A percentile compares a stretch with the other conserved stretches of the same genome.
These are phyloP conservation scores for Machaerirhynchus nigripectus DNA, from an alignment of 2,113 vertebrate genomes.

Conservation along the genomic window DNA sequence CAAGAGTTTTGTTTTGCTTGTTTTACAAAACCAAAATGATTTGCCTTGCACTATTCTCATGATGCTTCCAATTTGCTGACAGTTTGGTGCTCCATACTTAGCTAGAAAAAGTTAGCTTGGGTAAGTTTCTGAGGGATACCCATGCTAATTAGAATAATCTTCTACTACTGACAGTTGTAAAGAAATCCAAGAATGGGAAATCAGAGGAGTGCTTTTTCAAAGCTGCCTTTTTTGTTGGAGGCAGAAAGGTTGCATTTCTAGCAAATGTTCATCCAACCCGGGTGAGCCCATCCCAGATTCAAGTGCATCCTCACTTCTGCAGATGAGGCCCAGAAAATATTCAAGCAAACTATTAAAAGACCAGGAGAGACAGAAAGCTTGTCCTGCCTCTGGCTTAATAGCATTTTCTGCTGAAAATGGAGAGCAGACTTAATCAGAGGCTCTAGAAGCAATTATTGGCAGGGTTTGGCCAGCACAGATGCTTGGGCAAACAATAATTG, in stretches of 20 bases:
- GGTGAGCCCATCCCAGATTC: slow-evolving; percentile 50
- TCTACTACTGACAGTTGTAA: background rate
- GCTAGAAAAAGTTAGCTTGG: slow-evolving; percentile 51
- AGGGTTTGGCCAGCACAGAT: slow-evolving; percentile 74
- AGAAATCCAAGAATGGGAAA: background rate
- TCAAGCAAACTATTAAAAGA: slow-evolving; percentile 46
- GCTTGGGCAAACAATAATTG: slow-evolving; percentile 88
- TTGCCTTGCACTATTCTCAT: background rate
- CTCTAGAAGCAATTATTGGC: slow-evolving; percentile 80
- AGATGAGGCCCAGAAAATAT: slow-evolving; percentile 12
- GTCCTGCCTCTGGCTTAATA: slow-evolving; percentile 65
- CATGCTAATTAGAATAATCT: slow-evolving; percentile 7
- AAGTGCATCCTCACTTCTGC: slow-evolving; percentile 29
- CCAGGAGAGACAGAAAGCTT: slow-evolving; percentile 49
- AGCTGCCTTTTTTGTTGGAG: rapidly evolving
- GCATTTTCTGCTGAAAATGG: slow-evolving; percentile 73
- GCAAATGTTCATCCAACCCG: background rate
- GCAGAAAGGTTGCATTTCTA: background rate
- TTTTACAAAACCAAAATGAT: slow-evolving; percentile 45
- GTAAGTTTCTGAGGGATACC: slow-evolving; percentile 48
- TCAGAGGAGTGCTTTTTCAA: background rate
- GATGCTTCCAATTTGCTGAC: slow-evolving; percentile 31
- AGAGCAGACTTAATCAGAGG: slow-evolving; percentile 82
- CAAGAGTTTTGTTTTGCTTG: slow-evolving; percentile 54
- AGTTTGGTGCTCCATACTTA: slow-evolving; percentile 47